Conservation (phyloP, 2,113 vertebrate genomes). For the Struthio camelus region DNA sequence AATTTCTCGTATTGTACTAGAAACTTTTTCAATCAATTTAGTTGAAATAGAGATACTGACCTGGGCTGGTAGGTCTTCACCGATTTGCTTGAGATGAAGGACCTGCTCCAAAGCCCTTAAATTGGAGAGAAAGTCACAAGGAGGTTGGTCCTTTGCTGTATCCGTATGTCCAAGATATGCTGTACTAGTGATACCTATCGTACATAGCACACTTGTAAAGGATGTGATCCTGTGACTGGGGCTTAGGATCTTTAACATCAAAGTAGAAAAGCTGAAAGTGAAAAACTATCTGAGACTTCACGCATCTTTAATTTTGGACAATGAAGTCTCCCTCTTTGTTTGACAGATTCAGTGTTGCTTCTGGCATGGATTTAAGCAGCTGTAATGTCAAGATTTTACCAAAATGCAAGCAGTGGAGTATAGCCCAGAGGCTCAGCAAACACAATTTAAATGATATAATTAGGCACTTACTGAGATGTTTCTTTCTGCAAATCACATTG, state of each 20-base stretch:
- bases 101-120: not conserved
- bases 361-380: conserved; percentile 18
- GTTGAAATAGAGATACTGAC: not conserved
- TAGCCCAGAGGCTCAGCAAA: not conserved
- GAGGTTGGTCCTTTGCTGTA: not conserved
- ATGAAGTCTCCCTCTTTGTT: not conserved
- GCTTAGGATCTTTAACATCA: not conserved
- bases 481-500: conserved; percentile 29
- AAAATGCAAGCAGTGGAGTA: not conserved
- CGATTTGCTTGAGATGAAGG: not conserved
- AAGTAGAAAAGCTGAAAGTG: not conserved
- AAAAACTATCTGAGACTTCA: not conserved
- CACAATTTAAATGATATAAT: conserved; percentile 14
- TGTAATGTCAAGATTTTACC: conserved; percentile 10
- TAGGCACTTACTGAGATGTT: conserved; percentile 14
- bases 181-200: rapidly evolving
- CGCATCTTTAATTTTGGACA: not conserved
- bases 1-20: not conserved
- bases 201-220: not conserved
- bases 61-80: not conserved
- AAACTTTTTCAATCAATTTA: not conserved
- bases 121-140: not conserved
- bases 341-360: not conserved
- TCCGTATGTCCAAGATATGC: not conserved
- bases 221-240: not conserved